Percentiles rank a stretch among this genome's conserved stretches.
Evolutionary conservation across 2,113 vertebrate species (phyloP).

Genomic region (Phalacrocorax brasilianus): DNA sequence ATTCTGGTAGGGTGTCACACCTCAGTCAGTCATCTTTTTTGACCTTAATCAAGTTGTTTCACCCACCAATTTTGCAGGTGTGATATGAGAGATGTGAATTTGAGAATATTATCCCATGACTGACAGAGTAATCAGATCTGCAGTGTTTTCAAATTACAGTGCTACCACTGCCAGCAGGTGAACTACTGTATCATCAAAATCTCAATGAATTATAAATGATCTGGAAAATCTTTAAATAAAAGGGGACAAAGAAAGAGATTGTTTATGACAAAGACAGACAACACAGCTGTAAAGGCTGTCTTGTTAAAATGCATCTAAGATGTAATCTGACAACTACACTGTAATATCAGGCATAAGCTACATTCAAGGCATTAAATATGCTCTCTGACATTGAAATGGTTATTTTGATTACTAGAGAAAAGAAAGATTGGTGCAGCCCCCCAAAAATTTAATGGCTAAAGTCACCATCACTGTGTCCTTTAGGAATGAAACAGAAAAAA

Average conservation of each 20-base stretch:
- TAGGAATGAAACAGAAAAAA: neutral
- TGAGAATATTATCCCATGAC: neutral
- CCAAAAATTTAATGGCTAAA: neutral
- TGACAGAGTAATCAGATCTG: neutral
- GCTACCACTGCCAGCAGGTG: neutral
- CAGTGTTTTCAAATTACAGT: neutral
- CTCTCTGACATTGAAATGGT: neutral
- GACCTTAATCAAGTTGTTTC: constrained; percentile 20
- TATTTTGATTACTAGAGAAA: neutral
- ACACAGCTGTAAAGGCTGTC: neutral
- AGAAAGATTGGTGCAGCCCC: neutral
- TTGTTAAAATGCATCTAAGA: neutral
- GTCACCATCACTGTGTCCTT: neutral
- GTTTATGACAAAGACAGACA: constrained; percentile 21
- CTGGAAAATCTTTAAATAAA: constrained; percentile 37
- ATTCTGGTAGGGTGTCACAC: neutral
- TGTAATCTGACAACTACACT: neutral
- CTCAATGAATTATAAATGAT: constrained; percentile 42
- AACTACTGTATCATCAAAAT: constrained; percentile 27
- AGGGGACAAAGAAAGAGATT: constrained; percentile 4
- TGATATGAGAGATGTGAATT: neutral
- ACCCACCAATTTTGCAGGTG: neutral
- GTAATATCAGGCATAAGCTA: neutral
- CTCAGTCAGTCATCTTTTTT: neutral
- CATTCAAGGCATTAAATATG: neutral